These are phyloP conservation scores for Caenorhabditis sp. DNA, from an alignment of 2,888 invertebrate species.

Conservation along the genomic window DNA sequence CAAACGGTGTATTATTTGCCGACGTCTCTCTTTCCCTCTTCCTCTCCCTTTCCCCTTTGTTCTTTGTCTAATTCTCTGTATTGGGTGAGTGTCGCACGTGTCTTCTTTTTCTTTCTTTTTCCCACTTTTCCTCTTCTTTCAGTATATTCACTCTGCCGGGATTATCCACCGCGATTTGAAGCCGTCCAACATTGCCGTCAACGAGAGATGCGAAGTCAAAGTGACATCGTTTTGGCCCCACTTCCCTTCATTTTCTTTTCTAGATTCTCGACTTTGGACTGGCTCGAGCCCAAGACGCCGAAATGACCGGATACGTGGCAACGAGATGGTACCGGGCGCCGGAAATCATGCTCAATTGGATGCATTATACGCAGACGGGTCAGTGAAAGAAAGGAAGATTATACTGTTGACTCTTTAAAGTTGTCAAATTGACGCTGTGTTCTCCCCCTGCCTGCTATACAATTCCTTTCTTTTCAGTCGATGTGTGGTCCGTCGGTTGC, in stretches of 20 bases:
- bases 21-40: slow-evolving; percentile 13
- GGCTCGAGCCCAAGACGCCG: slow-evolving; percentile 83
- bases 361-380: slow-evolving; percentile 98
- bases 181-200: slow-evolving; percentile 98
- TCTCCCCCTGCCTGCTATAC: too few relatives aligned
- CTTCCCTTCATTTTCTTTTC: slow-evolving; percentile 6
- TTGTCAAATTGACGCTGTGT: too few relatives aligned
- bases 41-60: slow-evolving; percentile 22
- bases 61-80: slow-evolving; percentile 25
- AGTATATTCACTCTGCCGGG: slow-evolving; percentile 96
- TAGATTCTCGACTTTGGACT: slow-evolving; percentile 82
- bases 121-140: slow-evolving; percentile 52
- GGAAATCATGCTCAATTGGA: slow-evolving; percentile 83
- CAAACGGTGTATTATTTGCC: slow-evolving; percentile 28
- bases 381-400: background rate
- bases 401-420: background rate
- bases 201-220: slow-evolving; percentile 97
- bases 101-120: background rate
- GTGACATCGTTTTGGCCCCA: slow-evolving; percentile 69
- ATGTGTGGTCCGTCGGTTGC: slow-evolving; percentile 78
- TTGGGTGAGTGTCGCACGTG: background rate
- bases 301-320: slow-evolving; percentile 86
- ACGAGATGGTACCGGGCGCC: slow-evolving; percentile 82
- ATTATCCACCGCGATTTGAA: slow-evolving; percentile 98
- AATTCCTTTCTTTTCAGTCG: slow-evolving; percentile 72